Conservation (phyloP, 2,888 invertebrate species). For the Drosophila buzzatii region DNA sequence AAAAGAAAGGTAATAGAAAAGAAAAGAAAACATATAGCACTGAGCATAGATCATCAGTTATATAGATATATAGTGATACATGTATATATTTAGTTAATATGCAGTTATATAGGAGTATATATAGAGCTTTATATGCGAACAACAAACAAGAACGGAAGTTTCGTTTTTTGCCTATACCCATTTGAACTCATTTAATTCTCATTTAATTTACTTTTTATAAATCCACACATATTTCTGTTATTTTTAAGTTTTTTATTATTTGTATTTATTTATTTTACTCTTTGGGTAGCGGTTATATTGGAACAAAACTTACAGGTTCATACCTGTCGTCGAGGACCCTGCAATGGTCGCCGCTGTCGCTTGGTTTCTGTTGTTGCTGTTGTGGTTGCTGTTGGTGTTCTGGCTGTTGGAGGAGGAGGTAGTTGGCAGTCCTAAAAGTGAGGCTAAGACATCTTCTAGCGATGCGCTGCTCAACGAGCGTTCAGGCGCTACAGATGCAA, state of each 20-base stretch:
- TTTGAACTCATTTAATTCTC: constrained; percentile 24
- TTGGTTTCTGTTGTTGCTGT: constrained; percentile 50
- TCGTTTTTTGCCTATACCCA: constrained; percentile 67
- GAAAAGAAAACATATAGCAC: constrained; percentile 20
- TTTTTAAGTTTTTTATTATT: constrained; percentile 25
- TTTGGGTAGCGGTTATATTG: constrained; percentile 74
- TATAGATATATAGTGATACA: constrained; percentile 1
- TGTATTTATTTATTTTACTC: constrained; percentile 35
- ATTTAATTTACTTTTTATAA: constrained; percentile 16
- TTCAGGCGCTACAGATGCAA: constrained; percentile 84
- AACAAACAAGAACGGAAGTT: constrained; percentile 61
- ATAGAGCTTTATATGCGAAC: constrained; percentile 45
- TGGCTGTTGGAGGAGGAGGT: constrained; percentile 71
- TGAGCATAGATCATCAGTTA: constrained; percentile 26
- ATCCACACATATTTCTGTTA: constrained; percentile 45
- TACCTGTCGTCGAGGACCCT: constrained; percentile 89
- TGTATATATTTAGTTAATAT: constrained; percentile 2
- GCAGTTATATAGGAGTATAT: constrained; percentile 14
- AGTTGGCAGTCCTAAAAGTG: constrained; percentile 94
- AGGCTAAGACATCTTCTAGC: constrained; percentile 96
- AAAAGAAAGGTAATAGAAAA: constrained; percentile 9
- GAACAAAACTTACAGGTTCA: constrained; percentile 91
- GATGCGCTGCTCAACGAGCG: constrained; percentile 93
- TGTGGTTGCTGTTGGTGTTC: constrained; percentile 54
- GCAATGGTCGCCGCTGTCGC: constrained; percentile 62